A percentile compares a stretch with the other conserved stretches of the same genome.
These are phyloP conservation scores for Toxonevra muliebris DNA, from an alignment of 2,888 invertebrate genomes.

Conservation along the genomic window DNA sequence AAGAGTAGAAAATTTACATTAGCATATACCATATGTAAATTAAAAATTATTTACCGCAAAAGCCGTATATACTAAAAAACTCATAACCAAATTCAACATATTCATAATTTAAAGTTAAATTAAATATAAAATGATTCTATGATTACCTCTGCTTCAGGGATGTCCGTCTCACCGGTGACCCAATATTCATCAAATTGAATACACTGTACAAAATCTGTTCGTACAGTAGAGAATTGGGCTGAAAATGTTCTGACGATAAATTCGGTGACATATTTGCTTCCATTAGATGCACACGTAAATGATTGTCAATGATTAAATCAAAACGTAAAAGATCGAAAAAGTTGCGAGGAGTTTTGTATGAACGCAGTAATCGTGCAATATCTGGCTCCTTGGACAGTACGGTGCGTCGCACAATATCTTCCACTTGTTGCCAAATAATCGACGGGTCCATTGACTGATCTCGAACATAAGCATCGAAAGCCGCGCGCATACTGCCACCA, in stretches of 20 bases:
- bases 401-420: slow-evolving; percentile 78
- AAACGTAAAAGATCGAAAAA: slow-evolving; percentile 97
- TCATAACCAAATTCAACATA: neutral
- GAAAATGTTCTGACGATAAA: slow-evolving; percentile 90
- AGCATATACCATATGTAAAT: neutral
- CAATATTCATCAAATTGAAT: slow-evolving; percentile 81
- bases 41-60: too few relatives aligned
- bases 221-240: slow-evolving; percentile 87
- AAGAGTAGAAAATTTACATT: slow-evolving; percentile 26
- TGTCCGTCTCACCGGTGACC: slow-evolving; percentile 65
- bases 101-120: neutral
- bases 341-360: slow-evolving; percentile 67
- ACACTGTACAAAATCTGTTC: slow-evolving; percentile 91
- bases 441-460: slow-evolving; percentile 76
- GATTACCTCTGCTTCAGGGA: slow-evolving; percentile 64
- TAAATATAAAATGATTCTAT: neutral
- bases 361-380: slow-evolving; percentile 71
- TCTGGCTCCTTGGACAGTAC: slow-evolving; percentile 76
- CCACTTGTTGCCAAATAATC: slow-evolving; percentile 82
- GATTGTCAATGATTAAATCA: slow-evolving; percentile 90
- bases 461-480: slow-evolving; percentile 80
- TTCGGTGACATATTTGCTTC: slow-evolving; percentile 99
- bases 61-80: neutral
- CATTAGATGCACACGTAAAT: slow-evolving; percentile 86
- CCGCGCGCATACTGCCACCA: slow-evolving; percentile 85